Percentiles rank a stretch among this genome's conserved stretches.
Evolutionary conservation across 2,113 vertebrate species (phyloP).

Genomic region (Abramis brama): DNA sequence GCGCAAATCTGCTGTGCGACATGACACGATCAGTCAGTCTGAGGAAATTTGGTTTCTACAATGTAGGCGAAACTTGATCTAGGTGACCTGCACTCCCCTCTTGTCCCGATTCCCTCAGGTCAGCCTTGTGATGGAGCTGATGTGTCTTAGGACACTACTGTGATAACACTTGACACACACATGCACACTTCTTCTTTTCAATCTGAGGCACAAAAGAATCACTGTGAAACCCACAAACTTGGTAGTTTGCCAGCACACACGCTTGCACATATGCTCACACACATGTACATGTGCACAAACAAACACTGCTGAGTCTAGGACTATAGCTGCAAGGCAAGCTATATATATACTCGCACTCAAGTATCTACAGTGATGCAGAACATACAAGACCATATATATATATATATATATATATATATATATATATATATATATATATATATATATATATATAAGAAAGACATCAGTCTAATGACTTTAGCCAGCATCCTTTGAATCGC

Average conservation of each 20-base stretch:
- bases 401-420: too few relatives aligned
- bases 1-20: not conserved
- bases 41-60: not conserved
- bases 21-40: not conserved
- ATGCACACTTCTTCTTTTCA: not conserved
- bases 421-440: not conserved
- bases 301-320: slow-evolving; percentile 36
- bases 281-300: not conserved
- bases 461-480: not conserved
- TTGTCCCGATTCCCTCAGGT: slow-evolving; percentile 13
- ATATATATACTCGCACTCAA: not conserved
- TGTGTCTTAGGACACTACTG: slow-evolving; percentile 31
- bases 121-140: slow-evolving; percentile 22
- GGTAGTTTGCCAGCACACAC: not conserved
- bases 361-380: not conserved
- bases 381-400: not conserved
- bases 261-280: slow-evolving; percentile 20
- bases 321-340: slow-evolving; percentile 6
- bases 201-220: not conserved
- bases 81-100: not conserved
- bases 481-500: not conserved
- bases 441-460: not conserved
- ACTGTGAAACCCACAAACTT: slow-evolving; percentile 25
- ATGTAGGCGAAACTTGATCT: not conserved
- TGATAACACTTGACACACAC: slow-evolving; percentile 8